A percentile compares a stretch with the other conserved stretches of the same genome.
These are phyloP conservation scores for Eira barbara DNA, from an alignment of 2,113 vertebrate genomes.

Conservation along the genomic window DNA sequence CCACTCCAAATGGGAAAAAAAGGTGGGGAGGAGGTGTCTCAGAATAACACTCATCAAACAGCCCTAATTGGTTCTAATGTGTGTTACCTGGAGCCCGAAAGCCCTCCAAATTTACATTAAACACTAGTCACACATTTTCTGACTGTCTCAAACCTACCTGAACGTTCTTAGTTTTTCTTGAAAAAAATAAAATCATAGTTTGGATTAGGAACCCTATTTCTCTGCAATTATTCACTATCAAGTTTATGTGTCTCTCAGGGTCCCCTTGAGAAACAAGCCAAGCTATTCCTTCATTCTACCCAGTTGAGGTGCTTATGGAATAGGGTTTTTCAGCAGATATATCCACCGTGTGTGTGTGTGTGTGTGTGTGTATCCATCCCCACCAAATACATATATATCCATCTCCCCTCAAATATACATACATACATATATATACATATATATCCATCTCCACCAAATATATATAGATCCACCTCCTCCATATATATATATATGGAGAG, in stretches of 20 bases:
- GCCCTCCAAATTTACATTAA: not conserved
- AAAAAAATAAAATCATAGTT: slow-evolving; percentile 12
- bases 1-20: not conserved
- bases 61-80: not conserved
- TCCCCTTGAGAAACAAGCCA: slow-evolving; percentile 2
- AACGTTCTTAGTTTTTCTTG: not conserved
- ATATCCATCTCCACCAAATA: not conserved
- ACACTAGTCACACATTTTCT: not conserved
- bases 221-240: not conserved
- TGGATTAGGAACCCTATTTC: not conserved
- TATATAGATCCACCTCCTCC: not conserved
- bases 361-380: not conserved
- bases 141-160: not conserved
- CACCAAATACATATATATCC: too few species aligned
- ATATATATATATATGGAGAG: not conserved
- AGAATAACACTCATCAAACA: not conserved
- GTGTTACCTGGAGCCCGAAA: not conserved
- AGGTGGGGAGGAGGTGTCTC: not conserved
- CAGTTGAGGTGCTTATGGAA: not conserved
- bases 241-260: not conserved
- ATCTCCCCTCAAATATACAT: not conserved
- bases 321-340: not conserved
- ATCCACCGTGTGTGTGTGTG: not conserved
- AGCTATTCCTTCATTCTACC: not conserved
- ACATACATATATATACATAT: not conserved